Evolutionary conservation across 1,140 invertebrate species (phyloP), one percentile per base, ranked within the genome.

Genomic region (Bombus superbus): DNA sequence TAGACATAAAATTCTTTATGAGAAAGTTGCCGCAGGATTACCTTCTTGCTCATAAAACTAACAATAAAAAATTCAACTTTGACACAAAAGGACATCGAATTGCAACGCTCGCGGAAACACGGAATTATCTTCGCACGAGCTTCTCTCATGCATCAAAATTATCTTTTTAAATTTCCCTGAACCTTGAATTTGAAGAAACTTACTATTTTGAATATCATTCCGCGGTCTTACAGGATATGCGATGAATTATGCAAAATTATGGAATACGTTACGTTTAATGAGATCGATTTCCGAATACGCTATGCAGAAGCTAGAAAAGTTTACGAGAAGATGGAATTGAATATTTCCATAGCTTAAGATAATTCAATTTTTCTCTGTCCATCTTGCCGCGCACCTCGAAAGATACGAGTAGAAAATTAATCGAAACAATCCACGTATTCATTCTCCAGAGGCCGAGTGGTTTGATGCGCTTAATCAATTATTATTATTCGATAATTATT

Each of bases 191-290:
- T 57, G n/a, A 28, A 53, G 42, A 35, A 77, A 83, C 28, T 53
- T 47, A 40, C 18, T 77, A 32, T 77, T 57, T 77, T n/a, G 42
- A 76, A 38, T 66, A 57, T 15, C 18, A 77, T 68, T 68, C 11
- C 35, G 44, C n/a, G 22, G 13, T 11, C 35, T 18, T 66, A n/a
- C 81, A 22, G 59, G 53, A 66, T 57, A 22, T n/a, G 42, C 25
- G 44, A 69, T 59, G 62, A 77, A 78, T 78, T 78, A 83, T 83
- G 81, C 22, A 77, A 83, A 83, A 69, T 83, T 83, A 83, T 83
- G 81, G 74, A 69, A 83, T 68, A 83, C 74, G 62, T 83, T 78
- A 78, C 38, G 10, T 18, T 18, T 64, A 78, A 68, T 69, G 64
- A 83, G 64, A 83, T 83, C 74, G 81, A 83, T 83, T 40, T 68